These are phyloP conservation scores for Crenuchus spilurus DNA, from an alignment of 2,797 vertebrate species.

Conservation along the genomic window DNA sequence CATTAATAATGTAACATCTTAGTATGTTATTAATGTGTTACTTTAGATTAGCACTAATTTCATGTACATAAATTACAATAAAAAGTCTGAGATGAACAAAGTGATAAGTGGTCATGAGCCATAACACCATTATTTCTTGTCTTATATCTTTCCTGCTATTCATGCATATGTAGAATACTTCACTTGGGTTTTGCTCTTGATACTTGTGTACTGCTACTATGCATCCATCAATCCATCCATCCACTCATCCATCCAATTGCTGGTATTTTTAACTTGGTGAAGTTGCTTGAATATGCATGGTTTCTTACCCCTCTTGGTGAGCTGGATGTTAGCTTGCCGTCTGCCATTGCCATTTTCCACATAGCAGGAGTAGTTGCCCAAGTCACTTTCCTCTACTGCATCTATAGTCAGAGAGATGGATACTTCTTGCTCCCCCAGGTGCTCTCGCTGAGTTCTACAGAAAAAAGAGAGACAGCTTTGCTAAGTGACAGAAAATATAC, in stretches of 20 bases:
- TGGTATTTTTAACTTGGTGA: neutral
- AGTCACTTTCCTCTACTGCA: slow-evolving; percentile 89
- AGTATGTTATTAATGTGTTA: too few relatives aligned
- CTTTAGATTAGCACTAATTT: too few relatives aligned
- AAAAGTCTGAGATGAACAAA: too few relatives aligned
- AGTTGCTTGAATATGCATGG: neutral
- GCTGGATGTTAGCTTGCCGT: slow-evolving; percentile 88
- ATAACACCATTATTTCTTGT: too few relatives aligned
- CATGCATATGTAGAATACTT: too few relatives aligned
- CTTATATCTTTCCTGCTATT: too few relatives aligned
- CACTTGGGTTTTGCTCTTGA: too few relatives aligned
- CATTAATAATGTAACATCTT: too few relatives aligned
- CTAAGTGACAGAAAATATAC: neutral
- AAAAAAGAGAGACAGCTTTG: neutral
- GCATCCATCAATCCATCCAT: neutral
- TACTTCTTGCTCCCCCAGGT: slow-evolving; percentile 96
- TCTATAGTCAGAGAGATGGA: slow-evolving; percentile 93
- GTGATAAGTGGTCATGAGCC: too few relatives aligned
- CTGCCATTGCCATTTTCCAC: slow-evolving; percentile 94
- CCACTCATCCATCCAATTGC: neutral
- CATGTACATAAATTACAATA: too few relatives aligned
- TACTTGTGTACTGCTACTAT: too few relatives aligned
- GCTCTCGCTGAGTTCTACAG: slow-evolving; percentile 89
- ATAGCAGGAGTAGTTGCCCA: slow-evolving; percentile 98
- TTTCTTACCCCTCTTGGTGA: slow-evolving; percentile 88